A percentile compares a stretch with the other conserved stretches of the same genome.
Evolutionary conservation across 2,888 invertebrate species (phyloP).

Genomic region (Ganaspis brasiliensis): DNA sequence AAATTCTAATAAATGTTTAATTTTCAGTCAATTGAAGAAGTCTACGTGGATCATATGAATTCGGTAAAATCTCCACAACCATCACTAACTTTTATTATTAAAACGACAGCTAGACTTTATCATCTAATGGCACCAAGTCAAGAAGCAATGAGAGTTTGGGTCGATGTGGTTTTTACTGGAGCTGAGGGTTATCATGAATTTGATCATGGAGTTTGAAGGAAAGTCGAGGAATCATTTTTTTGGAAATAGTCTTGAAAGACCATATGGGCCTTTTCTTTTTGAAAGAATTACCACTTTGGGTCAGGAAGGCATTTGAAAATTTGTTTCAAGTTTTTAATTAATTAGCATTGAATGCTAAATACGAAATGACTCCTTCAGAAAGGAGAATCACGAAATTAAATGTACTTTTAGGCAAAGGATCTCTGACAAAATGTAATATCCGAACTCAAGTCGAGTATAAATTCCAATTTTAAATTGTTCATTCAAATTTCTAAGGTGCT

Average conservation of each 20-base stretch:
- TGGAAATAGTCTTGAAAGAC: background rate
- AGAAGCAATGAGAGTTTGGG: conserved; percentile 98
- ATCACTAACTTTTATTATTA: conserved; percentile 96
- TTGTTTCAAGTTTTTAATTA: conserved; percentile 7
- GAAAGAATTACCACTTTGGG: background rate
- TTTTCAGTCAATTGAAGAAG: conserved; percentile 95
- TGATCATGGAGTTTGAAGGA: conserved; percentile 78
- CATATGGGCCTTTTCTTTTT: background rate
- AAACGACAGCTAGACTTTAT: conserved; percentile 94
- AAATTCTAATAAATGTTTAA: background rate
- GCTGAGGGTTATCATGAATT: conserved; percentile 93
- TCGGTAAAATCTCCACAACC: conserved; percentile 95
- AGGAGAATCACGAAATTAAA: background rate
- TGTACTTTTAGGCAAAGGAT: background rate
- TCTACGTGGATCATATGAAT: conserved; percentile 97
- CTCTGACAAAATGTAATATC: background rate
- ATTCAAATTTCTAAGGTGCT: conserved; percentile 28
- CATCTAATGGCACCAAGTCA: conserved; percentile 96
- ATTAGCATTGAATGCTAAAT: conserved; percentile 1
- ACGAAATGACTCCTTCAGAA: background rate
- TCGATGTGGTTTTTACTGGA: conserved; percentile 96
- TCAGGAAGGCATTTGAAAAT: background rate
- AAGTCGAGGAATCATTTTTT: conserved; percentile 7
- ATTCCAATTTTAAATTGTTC: conserved; percentile 11
- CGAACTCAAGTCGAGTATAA: conserved; percentile 35